Evolutionary conservation across 2,113 vertebrate species (phyloP).

Genomic region (Sander lucioperca): DNA sequence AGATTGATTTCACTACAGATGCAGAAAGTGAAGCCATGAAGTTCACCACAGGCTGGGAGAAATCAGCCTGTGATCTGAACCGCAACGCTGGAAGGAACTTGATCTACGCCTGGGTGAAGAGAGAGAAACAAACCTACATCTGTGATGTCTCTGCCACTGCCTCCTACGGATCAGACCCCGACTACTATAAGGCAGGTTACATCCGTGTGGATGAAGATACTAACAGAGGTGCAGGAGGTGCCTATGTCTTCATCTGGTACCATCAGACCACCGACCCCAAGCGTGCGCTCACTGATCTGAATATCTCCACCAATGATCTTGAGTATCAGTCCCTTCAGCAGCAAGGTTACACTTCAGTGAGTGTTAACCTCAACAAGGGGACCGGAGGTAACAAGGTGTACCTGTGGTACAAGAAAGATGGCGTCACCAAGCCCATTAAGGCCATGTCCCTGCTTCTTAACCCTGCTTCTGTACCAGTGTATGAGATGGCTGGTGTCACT

Average conservation of each 20-base stretch:
- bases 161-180: neutral
- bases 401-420: constrained; percentile 4
- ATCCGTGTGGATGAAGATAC: neutral
- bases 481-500: neutral
- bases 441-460: neutral
- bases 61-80: neutral
- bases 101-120: neutral
- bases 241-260: constrained; percentile 8
- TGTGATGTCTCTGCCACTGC: neutral
- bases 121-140: neutral
- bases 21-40: neutral
- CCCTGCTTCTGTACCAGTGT: fast-evolving
- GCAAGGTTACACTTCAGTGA: neutral
- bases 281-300: neutral
- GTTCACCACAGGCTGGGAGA: neutral
- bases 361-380: neutral
- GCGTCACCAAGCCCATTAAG: neutral
- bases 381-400: fast-evolving
- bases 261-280: neutral
- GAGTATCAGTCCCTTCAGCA: neutral
- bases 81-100: neutral
- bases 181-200: neutral
- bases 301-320: neutral
- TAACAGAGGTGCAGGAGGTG: neutral
- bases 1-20: fast-evolving